These are phyloP conservation scores for Neosilurus mollespiculum DNA, from an alignment of 2,797 vertebrate genomes.

Conservation along the genomic window DNA sequence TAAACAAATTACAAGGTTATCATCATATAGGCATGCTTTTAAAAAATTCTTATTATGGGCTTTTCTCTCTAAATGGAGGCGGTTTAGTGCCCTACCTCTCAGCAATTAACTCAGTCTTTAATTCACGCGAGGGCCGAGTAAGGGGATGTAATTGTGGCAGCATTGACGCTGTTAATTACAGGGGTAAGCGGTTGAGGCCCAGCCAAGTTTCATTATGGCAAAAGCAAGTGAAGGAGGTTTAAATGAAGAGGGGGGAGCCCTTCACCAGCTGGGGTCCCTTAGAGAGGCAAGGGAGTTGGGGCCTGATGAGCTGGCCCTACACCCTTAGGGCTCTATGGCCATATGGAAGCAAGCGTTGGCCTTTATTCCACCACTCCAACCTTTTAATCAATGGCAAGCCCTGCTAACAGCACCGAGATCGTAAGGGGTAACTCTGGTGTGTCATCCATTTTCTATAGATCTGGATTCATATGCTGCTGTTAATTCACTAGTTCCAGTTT, in stretches of 20 bases:
- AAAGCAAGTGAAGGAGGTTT: constrained; percentile 88
- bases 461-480: constrained; percentile 45
- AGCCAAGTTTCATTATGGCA: constrained; percentile 98
- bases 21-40: constrained; percentile 83
- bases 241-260: constrained; percentile 76
- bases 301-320: constrained; percentile 83
- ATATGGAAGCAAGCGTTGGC: constrained; percentile 88
- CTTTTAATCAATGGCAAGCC: constrained; percentile 83
- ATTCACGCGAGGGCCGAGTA: constrained; percentile 88
- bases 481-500: constrained; percentile 56
- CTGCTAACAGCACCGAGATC: constrained; percentile 64
- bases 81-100: constrained; percentile 79
- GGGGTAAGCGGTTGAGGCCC: constrained; percentile 96
- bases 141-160: constrained; percentile 95
- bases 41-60: constrained; percentile 13
- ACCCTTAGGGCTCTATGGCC: constrained; percentile 88
- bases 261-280: constrained; percentile 98
- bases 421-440: constrained; percentile 56
- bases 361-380: constrained; percentile 80
- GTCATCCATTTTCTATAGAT: constrained; percentile 55
- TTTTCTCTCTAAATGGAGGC: constrained; percentile 61
- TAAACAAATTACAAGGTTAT: constrained; percentile 99
- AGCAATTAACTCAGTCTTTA: constrained; percentile 92
- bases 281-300: constrained; percentile 86
- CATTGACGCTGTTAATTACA: constrained; percentile 98